Evolutionary conservation across 2,888 invertebrate genomes (phyloP), one percentile per base, ranked within the genome.

Genomic region (Erebia ligea): DNA sequence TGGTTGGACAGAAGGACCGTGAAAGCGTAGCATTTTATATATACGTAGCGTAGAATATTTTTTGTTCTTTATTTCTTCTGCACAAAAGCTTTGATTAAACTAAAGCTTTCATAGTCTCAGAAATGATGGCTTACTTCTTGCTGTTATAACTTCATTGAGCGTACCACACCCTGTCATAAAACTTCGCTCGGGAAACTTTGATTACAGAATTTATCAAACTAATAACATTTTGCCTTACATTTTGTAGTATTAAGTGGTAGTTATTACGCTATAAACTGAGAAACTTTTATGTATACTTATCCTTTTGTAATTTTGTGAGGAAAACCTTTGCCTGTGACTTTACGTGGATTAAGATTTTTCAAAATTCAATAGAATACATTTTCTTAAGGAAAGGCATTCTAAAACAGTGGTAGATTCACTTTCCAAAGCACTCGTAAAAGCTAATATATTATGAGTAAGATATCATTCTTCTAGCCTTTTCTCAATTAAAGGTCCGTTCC

Each of bases 201-300:
- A 64, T 64, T 64, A 64, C 62, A 63, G 50, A 54, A 17, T 64
- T 64, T 64, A 52, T 50, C 34, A 52, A 54, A 64, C 64, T 64
- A 54, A 64, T 64, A 52, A 50, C 62, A 61, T 63, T 63, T 63
- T 63, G 62, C 50, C 50, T 68, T 62, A 62, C 54, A 69, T 57
- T 67, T 67, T 58, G 67, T 59, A 59, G 34, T 25, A 34, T 15
- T 34, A 52, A 25, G 45, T 34, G 11, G 59, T 17, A 58, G 40
- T 40, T 34, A 34, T 34, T 40, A 40, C 17, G 17, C 40, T 17
- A 42, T 61, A n/a, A 54, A 54, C 42, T 54, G 0, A 10, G 45
- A 45, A 45, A 2, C 2, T 4, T 13, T 45, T 45, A 45, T 17
- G 50, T 50, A 52, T 52, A 52, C 17, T 17, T 50, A 52, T 52